Conservation (phyloP, 2,888 invertebrate species). For the Netelia fuscicornis region DNA sequence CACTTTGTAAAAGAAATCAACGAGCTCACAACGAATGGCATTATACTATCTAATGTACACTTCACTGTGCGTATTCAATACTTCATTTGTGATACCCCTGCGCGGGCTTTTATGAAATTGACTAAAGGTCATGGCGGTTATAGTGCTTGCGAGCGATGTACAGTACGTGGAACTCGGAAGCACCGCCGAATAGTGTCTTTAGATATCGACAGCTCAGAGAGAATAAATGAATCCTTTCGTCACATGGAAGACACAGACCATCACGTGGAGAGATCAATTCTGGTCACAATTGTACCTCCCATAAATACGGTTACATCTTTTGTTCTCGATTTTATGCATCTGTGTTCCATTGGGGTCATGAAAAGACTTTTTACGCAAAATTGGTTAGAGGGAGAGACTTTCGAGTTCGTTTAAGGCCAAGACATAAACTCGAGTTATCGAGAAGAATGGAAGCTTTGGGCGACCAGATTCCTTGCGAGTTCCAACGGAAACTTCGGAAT, state of each 20-base stretch:
- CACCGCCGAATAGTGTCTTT: conserved; percentile 21
- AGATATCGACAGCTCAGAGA: conserved; percentile 1
- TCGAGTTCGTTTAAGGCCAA: background rate
- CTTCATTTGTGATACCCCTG: conserved; percentile 64
- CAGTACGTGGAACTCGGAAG: background rate
- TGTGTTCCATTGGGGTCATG: conserved; percentile 54
- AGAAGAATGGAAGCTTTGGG: conserved; percentile 17
- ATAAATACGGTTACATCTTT: no score
- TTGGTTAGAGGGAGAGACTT: conserved; percentile 37
- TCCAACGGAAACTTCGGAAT: conserved; percentile 68
- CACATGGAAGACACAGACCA: conserved; percentile 54
- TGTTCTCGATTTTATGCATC: conserved; percentile 63
- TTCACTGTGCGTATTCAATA: conserved; percentile 49
- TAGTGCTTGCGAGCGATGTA: conserved; percentile 53
- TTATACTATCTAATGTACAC: conserved; percentile 12
- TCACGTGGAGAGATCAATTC: conserved; percentile 49
- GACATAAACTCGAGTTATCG: conserved; percentile 22
- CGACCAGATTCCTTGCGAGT: conserved; percentile 68
- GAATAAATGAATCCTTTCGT: conserved; percentile 35
- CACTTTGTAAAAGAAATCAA: conserved; percentile 62
- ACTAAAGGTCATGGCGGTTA: conserved; percentile 15
- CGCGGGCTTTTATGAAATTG: conserved; percentile 36
- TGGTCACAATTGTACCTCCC: conserved; percentile 42
- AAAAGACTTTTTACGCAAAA: conserved; percentile 22
- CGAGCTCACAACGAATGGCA: conserved; percentile 26